Evolutionary conservation across 53 echinoderm and acorn worm species (phyloP).

Genomic region (Henricia sp.): DNA sequence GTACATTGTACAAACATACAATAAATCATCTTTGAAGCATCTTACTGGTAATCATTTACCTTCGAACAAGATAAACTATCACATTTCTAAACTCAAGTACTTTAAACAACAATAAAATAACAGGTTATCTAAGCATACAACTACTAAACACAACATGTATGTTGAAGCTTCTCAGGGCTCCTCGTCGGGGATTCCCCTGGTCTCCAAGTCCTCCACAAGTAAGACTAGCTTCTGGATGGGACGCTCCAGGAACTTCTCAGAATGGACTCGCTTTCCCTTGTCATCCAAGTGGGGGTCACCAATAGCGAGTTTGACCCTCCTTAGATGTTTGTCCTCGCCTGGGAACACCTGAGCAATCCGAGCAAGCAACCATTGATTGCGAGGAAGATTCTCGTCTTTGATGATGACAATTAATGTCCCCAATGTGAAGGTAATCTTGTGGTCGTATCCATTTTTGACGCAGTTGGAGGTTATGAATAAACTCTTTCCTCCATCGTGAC

Average conservation of each 20-base stretch:
- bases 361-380: no score
- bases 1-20: no score
- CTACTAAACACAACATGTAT: background rate
- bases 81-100: no score
- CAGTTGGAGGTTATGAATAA: conserved; percentile 15
- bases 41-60: no score
- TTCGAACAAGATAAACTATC: no score
- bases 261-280: conserved; percentile 14
- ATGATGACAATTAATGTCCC: conserved; percentile 52
- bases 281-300: conserved; percentile 1
- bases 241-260: conserved; percentile 9
- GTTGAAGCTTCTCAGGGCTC: background rate
- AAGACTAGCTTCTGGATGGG: conserved; percentile 44
- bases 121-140: background rate
- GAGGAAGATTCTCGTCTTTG: no score
- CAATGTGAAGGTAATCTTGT: background rate
- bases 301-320: conserved; percentile 46
- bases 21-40: no score
- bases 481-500: conserved; percentile 44
- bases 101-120: conserved; percentile 6
- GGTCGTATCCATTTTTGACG: conserved; percentile 37
- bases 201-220: background rate
- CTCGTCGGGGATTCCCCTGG: conserved; percentile 13
- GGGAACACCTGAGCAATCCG: no score
- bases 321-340: conserved; percentile 39